Conservation (phyloP, 1,140 invertebrate species). For the Cephus cinctus region DNA sequence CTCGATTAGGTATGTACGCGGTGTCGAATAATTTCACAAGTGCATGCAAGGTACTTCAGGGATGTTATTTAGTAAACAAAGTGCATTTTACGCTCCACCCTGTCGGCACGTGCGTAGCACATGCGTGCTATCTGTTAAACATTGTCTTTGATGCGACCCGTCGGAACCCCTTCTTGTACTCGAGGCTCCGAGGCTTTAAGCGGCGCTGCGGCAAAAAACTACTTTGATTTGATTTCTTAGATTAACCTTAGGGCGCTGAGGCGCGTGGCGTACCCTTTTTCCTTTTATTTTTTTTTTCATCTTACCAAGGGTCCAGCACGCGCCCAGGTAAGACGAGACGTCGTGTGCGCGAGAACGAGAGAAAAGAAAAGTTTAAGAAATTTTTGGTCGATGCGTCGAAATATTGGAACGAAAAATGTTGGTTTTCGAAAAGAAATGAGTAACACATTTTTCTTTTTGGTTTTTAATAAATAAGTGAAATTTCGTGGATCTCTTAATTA, state of each 20-base stretch:
- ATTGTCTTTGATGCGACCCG: neutral
- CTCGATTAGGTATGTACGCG: too few species aligned
- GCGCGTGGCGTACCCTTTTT: conserved; percentile 14
- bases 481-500: too few species aligned
- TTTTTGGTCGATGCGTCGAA: neutral
- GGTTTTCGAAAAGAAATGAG: too few species aligned
- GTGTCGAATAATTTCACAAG: too few species aligned
- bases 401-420: too few species aligned
- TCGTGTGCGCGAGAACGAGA: neutral
- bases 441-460: too few species aligned
- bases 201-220: conserved; percentile 49
- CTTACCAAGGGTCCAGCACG: conserved; percentile 20
- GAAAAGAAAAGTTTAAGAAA: neutral
- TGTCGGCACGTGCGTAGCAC: conserved; percentile 33
- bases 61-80: conserved; percentile 35
- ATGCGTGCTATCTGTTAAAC: conserved; percentile 17
- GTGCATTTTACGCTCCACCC: conserved; percentile 18
- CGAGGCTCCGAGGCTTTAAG: too few species aligned
- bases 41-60: too few species aligned
- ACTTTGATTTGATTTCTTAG: conserved; percentile 52
- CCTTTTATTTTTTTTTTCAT: conserved; percentile 15
- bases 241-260: conserved; percentile 41
- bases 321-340: conserved; percentile 23
- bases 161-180: neutral
- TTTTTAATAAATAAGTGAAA: too few species aligned